Conservation (phyloP, 2,113 vertebrate species). For the Rallus limicola region DNA sequence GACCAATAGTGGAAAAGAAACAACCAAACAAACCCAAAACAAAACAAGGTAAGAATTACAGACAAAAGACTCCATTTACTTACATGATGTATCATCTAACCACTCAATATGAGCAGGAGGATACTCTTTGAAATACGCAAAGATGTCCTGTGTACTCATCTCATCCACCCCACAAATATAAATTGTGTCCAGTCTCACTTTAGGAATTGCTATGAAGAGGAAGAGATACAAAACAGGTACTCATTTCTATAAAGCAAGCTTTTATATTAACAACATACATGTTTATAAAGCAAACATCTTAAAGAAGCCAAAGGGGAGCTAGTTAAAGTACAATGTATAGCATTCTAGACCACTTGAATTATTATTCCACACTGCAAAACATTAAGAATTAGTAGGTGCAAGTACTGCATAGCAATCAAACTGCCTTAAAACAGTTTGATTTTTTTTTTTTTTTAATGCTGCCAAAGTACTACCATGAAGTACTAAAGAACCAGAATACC, state of each 20-base stretch:
- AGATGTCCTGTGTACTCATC: slow-evolving; percentile 97
- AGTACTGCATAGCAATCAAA: background rate
- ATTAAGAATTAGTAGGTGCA: background rate
- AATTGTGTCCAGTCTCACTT: slow-evolving; percentile 90
- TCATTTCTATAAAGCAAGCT: background rate
- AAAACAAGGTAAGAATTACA: background rate
- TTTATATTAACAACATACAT: background rate
- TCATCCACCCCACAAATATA: slow-evolving; percentile 92
- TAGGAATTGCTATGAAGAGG: slow-evolving; percentile 85
- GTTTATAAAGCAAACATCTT: background rate
- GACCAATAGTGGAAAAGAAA: background rate
- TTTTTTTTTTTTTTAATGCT: background rate
- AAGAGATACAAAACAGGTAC: background rate
- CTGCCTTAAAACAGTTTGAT: background rate
- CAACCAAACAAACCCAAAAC: background rate
- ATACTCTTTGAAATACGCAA: slow-evolving; percentile 94
- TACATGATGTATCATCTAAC: slow-evolving; percentile 95
- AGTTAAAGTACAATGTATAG: background rate
- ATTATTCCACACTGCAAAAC: background rate
- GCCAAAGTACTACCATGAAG: background rate
- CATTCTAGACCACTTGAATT: background rate
- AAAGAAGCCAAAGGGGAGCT: background rate
- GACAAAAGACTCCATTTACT: slow-evolving; percentile 56
- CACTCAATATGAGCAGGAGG: slow-evolving; percentile 98
- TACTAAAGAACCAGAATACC: background rate